A percentile compares a stretch with the other conserved stretches of the same genome.
These are phyloP conservation scores for Rhagologus leucostigma DNA, from an alignment of 2,113 vertebrate genomes.

Conservation along the genomic window DNA sequence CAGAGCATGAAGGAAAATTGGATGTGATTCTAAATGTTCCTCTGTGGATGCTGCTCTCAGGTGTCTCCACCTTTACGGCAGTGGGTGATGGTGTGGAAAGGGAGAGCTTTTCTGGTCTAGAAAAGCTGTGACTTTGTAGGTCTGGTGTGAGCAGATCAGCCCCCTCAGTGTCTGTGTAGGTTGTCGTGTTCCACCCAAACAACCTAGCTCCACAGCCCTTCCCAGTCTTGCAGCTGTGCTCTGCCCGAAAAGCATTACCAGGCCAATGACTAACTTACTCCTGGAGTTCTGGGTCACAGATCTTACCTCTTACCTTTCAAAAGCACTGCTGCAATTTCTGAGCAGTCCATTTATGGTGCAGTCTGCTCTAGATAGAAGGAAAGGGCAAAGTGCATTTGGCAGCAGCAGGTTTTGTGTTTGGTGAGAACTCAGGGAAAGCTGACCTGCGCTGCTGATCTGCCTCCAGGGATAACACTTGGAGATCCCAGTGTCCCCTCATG, in stretches of 20 bases:
- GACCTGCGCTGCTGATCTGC: neutral
- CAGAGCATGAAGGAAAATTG: accelerated
- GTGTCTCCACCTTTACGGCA: neutral
- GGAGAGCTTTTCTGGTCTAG: neutral
- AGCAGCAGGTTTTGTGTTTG: neutral
- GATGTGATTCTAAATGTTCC: neutral
- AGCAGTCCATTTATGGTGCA: neutral
- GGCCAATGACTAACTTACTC: neutral
- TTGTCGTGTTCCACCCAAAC: neutral
- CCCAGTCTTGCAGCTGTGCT: neutral
- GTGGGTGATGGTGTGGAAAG: neutral
- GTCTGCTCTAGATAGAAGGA: neutral
- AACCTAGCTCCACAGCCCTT: neutral
- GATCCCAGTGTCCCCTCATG: neutral
- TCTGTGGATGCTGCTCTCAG: neutral
- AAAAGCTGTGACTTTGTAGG: neutral
- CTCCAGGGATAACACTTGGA: neutral
- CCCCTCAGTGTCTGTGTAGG: neutral
- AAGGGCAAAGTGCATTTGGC: neutral
- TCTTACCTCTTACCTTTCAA: neutral
- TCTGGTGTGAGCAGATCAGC: neutral
- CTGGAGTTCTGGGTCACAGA: neutral
- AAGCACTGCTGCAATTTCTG: neutral
- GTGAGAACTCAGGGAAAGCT: neutral
- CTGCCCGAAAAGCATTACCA: neutral